Percentiles rank a stretch among this genome's conserved stretches.
Evolutionary conservation across 64 coral and sea anemone species (phyloP).

Genomic region (Catalaphyllia jardinei): DNA sequence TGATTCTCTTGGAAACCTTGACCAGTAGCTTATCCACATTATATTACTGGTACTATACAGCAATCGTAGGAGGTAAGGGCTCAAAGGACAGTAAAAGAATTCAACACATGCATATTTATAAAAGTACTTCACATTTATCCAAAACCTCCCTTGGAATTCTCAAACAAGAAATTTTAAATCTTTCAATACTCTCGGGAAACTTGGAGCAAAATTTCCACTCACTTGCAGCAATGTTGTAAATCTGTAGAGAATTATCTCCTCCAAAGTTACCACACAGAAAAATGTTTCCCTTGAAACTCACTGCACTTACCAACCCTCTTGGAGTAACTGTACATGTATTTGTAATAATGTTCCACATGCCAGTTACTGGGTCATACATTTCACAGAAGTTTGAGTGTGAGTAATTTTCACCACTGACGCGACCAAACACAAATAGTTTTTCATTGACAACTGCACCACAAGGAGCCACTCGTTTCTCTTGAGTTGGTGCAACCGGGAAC

Average conservation of each 20-base stretch:
- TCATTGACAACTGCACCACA: constrained; percentile 45
- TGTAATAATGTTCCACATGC: neutral
- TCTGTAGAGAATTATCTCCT: neutral
- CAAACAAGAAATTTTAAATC: too few relatives aligned
- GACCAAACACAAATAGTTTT: constrained; percentile 55
- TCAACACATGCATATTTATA: too few relatives aligned
- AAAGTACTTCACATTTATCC: too few relatives aligned
- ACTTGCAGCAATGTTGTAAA: neutral
- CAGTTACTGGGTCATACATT: constrained; percentile 36
- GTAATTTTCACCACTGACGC: neutral
- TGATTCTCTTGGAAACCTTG: too few relatives aligned
- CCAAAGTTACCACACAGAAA: neutral
- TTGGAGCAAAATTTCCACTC: neutral
- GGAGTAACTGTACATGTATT: constrained; percentile 4
- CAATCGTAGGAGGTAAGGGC: too few relatives aligned
- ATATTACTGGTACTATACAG: too few relatives aligned
- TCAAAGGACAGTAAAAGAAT: too few relatives aligned
- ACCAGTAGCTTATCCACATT: too few relatives aligned
- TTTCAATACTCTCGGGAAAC: too few relatives aligned
- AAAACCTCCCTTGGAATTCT: too few relatives aligned
- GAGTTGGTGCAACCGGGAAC: constrained; percentile 25
- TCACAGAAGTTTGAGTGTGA: constrained; percentile 26
- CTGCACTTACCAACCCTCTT: neutral
- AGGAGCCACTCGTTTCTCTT: constrained; percentile 22
- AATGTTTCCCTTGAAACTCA: neutral